Base-by-base conservation (phyloP, 2,888 invertebrate genomes). In the Trissoscelio sp. region DNA sequence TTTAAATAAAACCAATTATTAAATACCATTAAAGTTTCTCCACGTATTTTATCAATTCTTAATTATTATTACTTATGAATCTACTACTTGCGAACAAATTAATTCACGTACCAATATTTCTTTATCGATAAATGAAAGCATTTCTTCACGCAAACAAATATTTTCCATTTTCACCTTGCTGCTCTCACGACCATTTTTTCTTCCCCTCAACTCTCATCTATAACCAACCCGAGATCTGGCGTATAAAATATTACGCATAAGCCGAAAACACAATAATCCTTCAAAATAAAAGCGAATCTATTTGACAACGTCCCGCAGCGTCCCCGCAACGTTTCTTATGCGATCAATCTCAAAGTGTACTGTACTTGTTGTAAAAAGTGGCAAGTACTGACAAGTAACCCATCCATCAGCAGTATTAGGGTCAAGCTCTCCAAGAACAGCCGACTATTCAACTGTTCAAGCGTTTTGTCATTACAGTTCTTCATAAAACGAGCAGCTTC, bases 371-470 rank as follows among this genome's bases (percentile, higher is more conserved):
- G 74, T 60, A 67, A 75, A 75, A 75, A 67, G 58, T 67, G 44
- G 42, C 67, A 57, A 70, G 60, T 57, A 67, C 46, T 51, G 58
- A 58, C 75, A 75, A 75, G 58, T 48, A 58, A 67, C 67, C 53
- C 69, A 79, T 79, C 58, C 80, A 75, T 80, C 75, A 74, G 57
- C 44, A n/a, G 28, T 64, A 66, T 72, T 70, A 72, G 58, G 79
- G 73, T 73, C 73, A 79, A 79, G 79, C 79, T 73, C 67, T 67
- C 20, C 60, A 53, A 24, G 28, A 72, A 51, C 58, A 64, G 14
- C 42, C 58, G 57, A 66, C 78, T 51, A 37, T 79, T 66, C 64
- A 64, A 48, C 70, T 39, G 58, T 51, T 53, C 64, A 39, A 66
- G 66, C 46, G 53, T 62, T 78, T 58, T 22, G 22, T 12, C 58